Base-by-base conservation (phyloP, 2,797 vertebrate species). In the Microchirus variegatus region DNA sequence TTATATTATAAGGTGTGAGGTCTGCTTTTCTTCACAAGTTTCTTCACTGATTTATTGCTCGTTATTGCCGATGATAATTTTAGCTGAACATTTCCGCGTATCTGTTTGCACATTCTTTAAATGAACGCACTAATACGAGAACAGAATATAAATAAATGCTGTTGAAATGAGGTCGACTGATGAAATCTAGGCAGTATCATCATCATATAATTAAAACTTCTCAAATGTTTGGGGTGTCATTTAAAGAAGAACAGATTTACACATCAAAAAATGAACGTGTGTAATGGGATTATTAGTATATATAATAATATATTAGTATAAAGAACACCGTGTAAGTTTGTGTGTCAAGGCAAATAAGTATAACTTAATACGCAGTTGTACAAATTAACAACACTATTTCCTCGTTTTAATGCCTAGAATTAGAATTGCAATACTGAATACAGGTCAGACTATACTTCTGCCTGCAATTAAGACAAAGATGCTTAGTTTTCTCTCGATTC, bases 41-140 rank as follows among this genome's bases (percentile, higher is more conserved):
- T n/a, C n/a, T n/a, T n/a, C n/a, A n/a, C n/a, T 44, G 1, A 65
- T 50, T 73, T 65, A 50, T 51, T 63, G 46, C 65, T 78, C n/a
- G 62, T 49, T 52, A 58, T 47, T 58, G 17, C 60, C 72, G 63
- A 70, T 75, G 48, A 53, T 46, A 31, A 41, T 68, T 80, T 63
- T 26, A 51, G 19, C 19, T 47, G 15, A 48, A 37, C 19, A 42
- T 36, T 51, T 56, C 10, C 13, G 42, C 45, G 62, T 40, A 36
- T 54, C 63, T 61, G 50, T 64, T 59, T 51, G 53, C 49, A 57
- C 41, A 17, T 62, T 40, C 26, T 16, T 16, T 50, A 43, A 35
- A 57, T 13, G 36, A 26, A 52, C 61, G 67, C 17, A 63, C 52
- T 16, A 70, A 60, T 42, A 58, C 38, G 46, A 10, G 53, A 49